These are phyloP conservation scores for Drosophila sproati DNA, from an alignment of 1,140 invertebrate genomes.

Conservation along the genomic window DNA sequence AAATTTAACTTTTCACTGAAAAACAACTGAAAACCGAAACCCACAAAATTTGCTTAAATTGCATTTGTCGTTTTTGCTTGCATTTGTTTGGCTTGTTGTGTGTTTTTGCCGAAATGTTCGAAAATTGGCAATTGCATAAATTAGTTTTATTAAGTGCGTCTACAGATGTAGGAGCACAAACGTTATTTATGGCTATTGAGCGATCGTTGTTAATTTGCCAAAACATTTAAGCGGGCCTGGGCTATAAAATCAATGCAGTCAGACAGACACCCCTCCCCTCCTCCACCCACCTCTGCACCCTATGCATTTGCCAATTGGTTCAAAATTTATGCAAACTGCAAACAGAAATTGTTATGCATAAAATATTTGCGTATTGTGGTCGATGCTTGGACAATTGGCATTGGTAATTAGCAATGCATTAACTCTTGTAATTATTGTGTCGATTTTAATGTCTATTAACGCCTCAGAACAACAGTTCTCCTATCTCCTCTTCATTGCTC, in stretches of 20 bases:
- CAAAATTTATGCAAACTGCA: conserved; percentile 64
- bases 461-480: conserved; percentile 1
- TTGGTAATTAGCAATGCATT: conserved; percentile 69
- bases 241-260: conserved; percentile 46
- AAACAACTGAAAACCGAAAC: too few species aligned
- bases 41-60: not conserved
- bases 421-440: conserved; percentile 67
- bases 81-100: not conserved
- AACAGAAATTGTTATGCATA: conserved; percentile 52
- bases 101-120: conserved; percentile 6
- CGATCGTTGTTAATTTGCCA: conserved; percentile 61
- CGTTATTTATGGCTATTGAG: conserved; percentile 50
- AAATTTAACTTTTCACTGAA: too few species aligned
- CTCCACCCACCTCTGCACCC: not conserved
- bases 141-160: conserved; percentile 47
- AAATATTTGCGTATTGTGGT: conserved; percentile 33
- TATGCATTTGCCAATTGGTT: conserved; percentile 1
- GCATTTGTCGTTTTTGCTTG: not conserved
- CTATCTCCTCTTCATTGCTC: not conserved
- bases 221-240: conserved; percentile 55
- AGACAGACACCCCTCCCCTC: not conserved
- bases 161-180: conserved; percentile 27
- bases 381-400: not conserved
- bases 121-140: conserved; percentile 31
- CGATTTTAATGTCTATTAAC: conserved; percentile 27